Conservation (phyloP, 2,113 vertebrate species). For the Chloropsis cyanopogon region DNA sequence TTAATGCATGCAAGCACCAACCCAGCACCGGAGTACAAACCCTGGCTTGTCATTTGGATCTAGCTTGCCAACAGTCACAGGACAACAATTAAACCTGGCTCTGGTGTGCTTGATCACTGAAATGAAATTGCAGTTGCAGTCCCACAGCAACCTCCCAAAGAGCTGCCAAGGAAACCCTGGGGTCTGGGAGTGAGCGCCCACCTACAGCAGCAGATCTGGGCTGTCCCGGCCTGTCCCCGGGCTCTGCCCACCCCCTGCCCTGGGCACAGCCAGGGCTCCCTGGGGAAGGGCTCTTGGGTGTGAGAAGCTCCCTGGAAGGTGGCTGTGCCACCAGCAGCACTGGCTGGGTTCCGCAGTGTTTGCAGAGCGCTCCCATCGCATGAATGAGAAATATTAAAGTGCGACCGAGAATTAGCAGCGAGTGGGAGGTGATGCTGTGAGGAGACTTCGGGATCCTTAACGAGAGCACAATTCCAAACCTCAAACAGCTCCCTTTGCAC, state of each 20-base stretch:
- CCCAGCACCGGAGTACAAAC: not conserved
- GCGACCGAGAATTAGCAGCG: not conserved
- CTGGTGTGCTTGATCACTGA: not conserved
- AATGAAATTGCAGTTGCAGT: not conserved
- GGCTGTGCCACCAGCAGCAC: not conserved
- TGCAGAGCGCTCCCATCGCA: not conserved
- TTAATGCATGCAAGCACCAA: not conserved
- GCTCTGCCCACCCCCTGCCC: not conserved
- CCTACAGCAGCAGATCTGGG: rapidly evolving
- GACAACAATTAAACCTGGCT: not conserved
- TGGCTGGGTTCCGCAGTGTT: not conserved
- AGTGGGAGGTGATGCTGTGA: not conserved
- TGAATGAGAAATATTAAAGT: not conserved
- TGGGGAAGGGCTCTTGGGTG: not conserved
- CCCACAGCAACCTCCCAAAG: not conserved
- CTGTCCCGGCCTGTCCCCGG: not conserved
- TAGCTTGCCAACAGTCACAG: not conserved
- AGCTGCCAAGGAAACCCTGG: not conserved
- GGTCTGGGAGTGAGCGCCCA: not conserved
- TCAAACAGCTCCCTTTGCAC: conserved; percentile 24
- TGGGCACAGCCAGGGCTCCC: not conserved
- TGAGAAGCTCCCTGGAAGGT: not conserved
- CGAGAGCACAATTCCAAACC: not conserved
- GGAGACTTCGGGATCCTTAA: not conserved
- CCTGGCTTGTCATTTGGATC: not conserved